phyloP scores from a whole-genome alignment of 2,797 vertebrate species.

The Melanotaenia nigrans region DNA sequence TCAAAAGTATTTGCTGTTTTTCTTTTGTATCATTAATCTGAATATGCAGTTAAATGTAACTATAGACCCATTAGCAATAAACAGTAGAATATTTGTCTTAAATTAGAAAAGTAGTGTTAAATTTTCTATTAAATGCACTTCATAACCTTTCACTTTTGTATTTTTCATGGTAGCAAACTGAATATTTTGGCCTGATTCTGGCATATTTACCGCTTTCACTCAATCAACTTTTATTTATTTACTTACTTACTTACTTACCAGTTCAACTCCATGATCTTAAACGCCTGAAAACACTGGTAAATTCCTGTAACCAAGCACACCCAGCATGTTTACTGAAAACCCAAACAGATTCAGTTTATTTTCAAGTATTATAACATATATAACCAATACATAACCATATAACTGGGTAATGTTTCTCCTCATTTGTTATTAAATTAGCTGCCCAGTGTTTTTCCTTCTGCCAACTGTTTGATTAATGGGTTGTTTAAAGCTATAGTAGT shows the following conservation, averaged over 20 bases:
- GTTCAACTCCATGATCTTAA: neutral
- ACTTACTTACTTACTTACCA: neutral
- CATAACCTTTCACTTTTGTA: neutral
- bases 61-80: neutral
- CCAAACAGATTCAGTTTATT: neutral
- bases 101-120: neutral
- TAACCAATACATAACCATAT: neutral
- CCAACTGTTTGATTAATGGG: rapidly evolving
- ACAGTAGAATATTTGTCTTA: neutral
- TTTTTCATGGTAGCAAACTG: neutral
- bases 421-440: neutral
- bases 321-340: neutral
- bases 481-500: neutral
- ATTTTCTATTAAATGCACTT: neutral
- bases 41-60: neutral
- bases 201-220: neutral
- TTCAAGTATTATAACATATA: neutral
- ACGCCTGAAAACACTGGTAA: neutral
- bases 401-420: neutral
- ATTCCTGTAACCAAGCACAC: no score
- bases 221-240: neutral
- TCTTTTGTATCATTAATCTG: neutral
- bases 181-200: neutral
- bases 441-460: neutral
- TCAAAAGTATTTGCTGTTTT: neutral